Evolutionary conservation across 2,113 vertebrate genomes (phyloP).

Genomic region (Nycticryphes semicollaris): DNA sequence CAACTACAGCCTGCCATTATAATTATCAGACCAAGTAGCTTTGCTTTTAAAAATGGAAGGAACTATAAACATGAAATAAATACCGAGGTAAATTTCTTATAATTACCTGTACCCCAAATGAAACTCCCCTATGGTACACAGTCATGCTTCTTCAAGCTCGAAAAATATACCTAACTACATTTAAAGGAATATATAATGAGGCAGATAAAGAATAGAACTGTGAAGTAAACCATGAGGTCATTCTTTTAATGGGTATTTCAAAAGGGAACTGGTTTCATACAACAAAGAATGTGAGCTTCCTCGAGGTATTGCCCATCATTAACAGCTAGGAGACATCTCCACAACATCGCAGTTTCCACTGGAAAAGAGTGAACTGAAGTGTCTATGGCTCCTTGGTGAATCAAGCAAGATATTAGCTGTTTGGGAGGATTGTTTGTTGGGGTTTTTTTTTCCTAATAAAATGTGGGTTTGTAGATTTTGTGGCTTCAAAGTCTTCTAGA

Average conservation of each 20-base stretch:
- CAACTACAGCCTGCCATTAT: background rate
- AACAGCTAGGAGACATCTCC: background rate
- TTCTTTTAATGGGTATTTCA: slow-evolving; percentile 20
- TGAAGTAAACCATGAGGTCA: slow-evolving; percentile 40
- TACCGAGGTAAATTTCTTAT: background rate
- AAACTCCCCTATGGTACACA: background rate
- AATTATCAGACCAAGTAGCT: slow-evolving; percentile 22
- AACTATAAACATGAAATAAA: background rate
- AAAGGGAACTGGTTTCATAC: slow-evolving; percentile 14
- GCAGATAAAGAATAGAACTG: slow-evolving; percentile 37
- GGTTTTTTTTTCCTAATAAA: background rate
- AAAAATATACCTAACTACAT: background rate
- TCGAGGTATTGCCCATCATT: background rate
- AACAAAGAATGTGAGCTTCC: background rate
- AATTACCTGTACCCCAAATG: background rate
- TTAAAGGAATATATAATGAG: background rate
- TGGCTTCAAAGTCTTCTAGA: background rate
- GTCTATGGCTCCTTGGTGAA: background rate
- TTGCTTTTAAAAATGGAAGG: background rate
- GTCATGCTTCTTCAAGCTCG: background rate
- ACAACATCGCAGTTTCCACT: background rate
- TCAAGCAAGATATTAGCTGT: background rate
- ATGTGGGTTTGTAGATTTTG: background rate
- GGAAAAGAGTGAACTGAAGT: background rate
- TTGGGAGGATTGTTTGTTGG: background rate